Percentiles rank a stretch among this genome's conserved stretches.
Conservation (phyloP, 2,113 vertebrate genomes). For the Arizona elegans region DNA sequence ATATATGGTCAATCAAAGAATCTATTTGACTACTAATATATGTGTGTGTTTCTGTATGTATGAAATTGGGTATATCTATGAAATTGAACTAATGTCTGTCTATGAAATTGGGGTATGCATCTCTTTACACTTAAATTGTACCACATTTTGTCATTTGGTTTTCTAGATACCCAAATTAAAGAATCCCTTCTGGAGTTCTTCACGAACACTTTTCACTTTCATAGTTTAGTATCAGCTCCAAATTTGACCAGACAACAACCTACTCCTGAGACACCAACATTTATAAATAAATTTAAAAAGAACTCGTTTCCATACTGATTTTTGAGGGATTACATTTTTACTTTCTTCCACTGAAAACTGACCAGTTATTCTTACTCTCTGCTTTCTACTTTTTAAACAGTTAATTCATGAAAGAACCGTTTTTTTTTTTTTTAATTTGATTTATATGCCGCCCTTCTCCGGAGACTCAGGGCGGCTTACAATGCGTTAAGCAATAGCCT, state of each 20-base stretch:
- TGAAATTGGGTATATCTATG: no score
- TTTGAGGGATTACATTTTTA: neutral
- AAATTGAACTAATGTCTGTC: no score
- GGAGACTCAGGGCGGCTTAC: no score
- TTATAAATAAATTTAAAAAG: neutral
- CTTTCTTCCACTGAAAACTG: neutral
- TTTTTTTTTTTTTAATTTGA: no score
- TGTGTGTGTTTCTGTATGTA: no score
- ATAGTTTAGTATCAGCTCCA: neutral
- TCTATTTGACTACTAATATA: no score
- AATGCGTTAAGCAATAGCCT: no score
- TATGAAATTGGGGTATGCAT: no score
- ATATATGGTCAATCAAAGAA: no score
- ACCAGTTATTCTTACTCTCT: neutral
- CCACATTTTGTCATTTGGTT: no score
- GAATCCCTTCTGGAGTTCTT: neutral
- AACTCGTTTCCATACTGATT: neutral
- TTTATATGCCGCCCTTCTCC: no score
- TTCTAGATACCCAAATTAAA: neutral
- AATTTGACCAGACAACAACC: neutral
- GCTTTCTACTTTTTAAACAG: neutral
- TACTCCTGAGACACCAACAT: neutral
- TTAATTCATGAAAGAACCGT: neutral
- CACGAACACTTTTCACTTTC: neutral
- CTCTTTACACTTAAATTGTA: no score